phyloP scores from a whole-genome alignment of 2,888 invertebrate species.

The Epinotia demarniana region DNA sequence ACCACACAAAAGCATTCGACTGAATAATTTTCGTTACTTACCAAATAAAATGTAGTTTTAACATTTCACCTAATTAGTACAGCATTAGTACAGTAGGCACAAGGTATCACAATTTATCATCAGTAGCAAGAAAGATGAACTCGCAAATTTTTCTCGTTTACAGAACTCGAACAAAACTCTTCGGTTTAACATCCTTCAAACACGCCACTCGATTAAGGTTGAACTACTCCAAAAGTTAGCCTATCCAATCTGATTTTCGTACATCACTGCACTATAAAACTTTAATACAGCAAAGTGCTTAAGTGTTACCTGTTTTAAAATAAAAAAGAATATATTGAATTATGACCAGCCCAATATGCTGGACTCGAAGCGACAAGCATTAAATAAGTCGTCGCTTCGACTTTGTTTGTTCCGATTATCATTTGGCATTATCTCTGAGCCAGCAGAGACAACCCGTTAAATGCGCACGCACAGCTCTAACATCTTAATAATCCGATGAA shows the following conservation, averaged over 20 bases:
- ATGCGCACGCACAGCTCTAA: conserved; percentile 64
- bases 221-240: conserved; percentile 33
- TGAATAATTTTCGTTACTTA: too few relatives aligned
- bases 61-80: too few relatives aligned
- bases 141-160: neutral
- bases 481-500: conserved; percentile 79
- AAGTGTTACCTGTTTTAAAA: conserved; percentile 39
- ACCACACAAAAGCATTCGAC: too few relatives aligned
- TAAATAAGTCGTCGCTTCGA: conserved; percentile 75
- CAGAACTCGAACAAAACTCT: conserved; percentile 13
- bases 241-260: conserved; percentile 34
- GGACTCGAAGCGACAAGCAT: conserved; percentile 76
- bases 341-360: conserved; percentile 44
- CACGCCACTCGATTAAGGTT: conserved; percentile 16
- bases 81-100: too few relatives aligned
- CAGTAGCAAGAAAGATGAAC: neutral
- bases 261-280: conserved; percentile 29
- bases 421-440: conserved; percentile 69
- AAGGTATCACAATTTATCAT: neutral
- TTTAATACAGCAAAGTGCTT: conserved; percentile 40
- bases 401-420: conserved; percentile 72
- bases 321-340: conserved; percentile 40
- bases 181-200: conserved; percentile 10
- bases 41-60: too few relatives aligned
- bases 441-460: conserved; percentile 72